Percentiles rank a stretch among this genome's conserved stretches.
Evolutionary conservation across 64 coral and sea anemone genomes (phyloP).

Genomic region (Astreopora myriophthalma): DNA sequence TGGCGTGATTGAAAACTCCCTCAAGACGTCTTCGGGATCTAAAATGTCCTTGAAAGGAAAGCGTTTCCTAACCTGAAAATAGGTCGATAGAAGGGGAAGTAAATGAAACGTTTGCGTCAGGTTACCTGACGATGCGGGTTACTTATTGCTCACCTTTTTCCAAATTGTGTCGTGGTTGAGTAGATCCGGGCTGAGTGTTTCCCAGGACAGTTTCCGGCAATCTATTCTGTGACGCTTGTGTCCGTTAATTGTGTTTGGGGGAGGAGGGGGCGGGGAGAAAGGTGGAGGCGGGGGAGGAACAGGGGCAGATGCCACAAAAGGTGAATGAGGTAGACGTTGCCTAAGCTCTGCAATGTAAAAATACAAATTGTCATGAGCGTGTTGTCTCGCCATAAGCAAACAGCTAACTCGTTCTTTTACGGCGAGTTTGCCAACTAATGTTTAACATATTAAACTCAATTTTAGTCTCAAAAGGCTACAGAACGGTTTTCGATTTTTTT

Average conservation of each 20-base stretch:
- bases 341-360: not conserved
- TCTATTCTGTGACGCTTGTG: not conserved
- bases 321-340: not conserved
- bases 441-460: no score
- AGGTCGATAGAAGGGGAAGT: not conserved
- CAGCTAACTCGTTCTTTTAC: no score
- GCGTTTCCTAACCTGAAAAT: not conserved
- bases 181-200: constrained; percentile 22
- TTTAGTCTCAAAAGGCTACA: no score
- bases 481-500: no score
- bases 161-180: constrained; percentile 2
- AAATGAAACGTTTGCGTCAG: no score
- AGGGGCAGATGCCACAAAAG: not conserved
- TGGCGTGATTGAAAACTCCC: constrained; percentile 2
- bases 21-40: constrained; percentile 1
- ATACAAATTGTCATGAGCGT: no score
- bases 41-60: constrained; percentile 18
- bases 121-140: not conserved
- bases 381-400: no score
- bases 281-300: constrained; percentile 18
- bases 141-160: constrained; percentile 10
- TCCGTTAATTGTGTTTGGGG: constrained; percentile 3
- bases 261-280: constrained; percentile 6
- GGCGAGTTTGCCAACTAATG: no score
- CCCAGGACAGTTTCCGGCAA: constrained; percentile 30